Conservation (phyloP, 2,888 invertebrate species). For the Lysandra coridon region DNA sequence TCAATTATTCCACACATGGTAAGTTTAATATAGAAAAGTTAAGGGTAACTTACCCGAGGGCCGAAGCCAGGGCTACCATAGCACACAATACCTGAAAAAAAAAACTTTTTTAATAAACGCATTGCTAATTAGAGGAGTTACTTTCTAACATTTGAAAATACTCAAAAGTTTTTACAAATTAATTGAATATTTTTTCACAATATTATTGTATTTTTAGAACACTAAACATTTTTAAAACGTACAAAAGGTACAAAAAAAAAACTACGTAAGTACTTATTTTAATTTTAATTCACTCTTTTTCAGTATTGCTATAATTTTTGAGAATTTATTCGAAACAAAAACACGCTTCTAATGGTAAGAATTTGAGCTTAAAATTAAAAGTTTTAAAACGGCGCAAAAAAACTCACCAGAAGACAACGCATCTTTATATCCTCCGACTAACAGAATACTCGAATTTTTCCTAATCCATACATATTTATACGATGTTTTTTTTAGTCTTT, state of each 20-base stretch:
- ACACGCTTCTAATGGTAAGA: background rate
- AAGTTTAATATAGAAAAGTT: background rate
- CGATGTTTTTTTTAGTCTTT: constrained; percentile 9
- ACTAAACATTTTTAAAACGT: no score
- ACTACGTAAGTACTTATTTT: no score
- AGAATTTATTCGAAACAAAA: no score
- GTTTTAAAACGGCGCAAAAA: background rate
- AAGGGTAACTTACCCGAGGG: constrained; percentile 34
- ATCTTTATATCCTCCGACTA: background rate
- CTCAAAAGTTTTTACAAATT: no score
- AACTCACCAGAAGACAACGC: constrained; percentile 26
- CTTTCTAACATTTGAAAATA: no score
- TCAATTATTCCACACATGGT: no score
- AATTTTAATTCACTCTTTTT: no score
- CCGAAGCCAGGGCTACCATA: constrained; percentile 17
- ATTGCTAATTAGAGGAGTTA: no score
- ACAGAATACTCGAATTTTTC: constrained; percentile 10
- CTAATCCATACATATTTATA: constrained; percentile 22
- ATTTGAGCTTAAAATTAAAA: background rate
- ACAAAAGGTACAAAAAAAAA: no score
- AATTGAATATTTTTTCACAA: no score
- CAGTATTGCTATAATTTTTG: no score
- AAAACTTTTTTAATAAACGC: background rate
- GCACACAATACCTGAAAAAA: constrained; percentile 7
- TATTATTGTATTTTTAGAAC: no score